Evolutionary conservation across 2,797 vertebrate genomes (phyloP).

Genomic region (Agapornis canus): DNA sequence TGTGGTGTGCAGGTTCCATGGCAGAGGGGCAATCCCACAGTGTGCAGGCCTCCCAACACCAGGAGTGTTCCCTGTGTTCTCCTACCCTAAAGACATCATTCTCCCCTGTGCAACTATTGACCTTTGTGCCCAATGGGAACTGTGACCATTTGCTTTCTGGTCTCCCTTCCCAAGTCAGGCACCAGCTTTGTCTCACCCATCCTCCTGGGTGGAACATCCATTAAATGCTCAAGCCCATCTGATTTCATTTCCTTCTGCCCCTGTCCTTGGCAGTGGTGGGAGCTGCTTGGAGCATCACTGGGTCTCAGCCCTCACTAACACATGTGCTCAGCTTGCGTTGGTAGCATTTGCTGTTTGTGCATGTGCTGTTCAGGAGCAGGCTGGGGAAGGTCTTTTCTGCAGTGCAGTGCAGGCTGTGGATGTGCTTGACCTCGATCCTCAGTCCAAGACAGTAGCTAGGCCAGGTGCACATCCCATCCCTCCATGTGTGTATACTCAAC

Average conservation of each 20-base stretch:
- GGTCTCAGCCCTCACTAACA: not conserved
- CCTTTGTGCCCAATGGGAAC: not conserved
- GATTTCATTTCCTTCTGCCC: not conserved
- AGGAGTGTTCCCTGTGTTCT: not conserved
- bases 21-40: fast-evolving
- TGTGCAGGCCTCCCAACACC: fast-evolving
- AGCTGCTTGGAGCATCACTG: not conserved
- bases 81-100: not conserved
- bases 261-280: not conserved
- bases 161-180: not conserved
- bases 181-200: not conserved
- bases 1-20: fast-evolving
- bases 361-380: not conserved
- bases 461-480: not conserved
- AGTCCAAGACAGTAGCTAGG: not conserved
- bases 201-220: not conserved
- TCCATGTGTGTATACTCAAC: fast-evolving
- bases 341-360: not conserved
- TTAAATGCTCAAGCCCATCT: not conserved
- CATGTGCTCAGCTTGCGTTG: not conserved
- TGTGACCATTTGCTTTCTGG: not conserved
- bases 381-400: not conserved
- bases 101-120: not conserved
- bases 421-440: not conserved
- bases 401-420: not conserved